Percentiles rank a stretch among this genome's conserved stretches.
Conservation (phyloP, 1,140 invertebrate species). For the Eumeta japonica region DNA sequence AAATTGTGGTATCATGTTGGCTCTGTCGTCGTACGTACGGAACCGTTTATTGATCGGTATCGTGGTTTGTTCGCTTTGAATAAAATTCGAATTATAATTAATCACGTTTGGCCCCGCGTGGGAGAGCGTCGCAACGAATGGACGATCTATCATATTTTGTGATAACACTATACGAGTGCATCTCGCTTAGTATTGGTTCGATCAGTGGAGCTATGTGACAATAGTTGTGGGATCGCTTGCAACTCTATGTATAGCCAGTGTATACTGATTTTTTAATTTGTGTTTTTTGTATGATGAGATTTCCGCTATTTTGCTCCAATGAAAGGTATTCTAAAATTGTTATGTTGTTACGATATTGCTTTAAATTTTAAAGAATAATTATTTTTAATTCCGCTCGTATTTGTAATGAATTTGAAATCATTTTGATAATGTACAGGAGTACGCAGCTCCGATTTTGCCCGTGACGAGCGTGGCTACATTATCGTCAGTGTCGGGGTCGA, state of each 20-base stretch:
- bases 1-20: conserved; percentile 53
- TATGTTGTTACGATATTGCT: too few relatives aligned
- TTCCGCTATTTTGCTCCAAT: too few relatives aligned
- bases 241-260: too few relatives aligned
- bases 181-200: conserved; percentile 41
- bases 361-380: too few relatives aligned
- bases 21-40: conserved; percentile 49
- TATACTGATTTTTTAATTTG: too few relatives aligned
- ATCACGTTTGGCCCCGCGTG: conserved; percentile 49
- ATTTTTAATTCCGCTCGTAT: too few relatives aligned
- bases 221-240: too few relatives aligned
- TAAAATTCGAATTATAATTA: conserved; percentile 59
- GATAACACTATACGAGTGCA: conserved; percentile 50
- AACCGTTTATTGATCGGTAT: conserved; percentile 58
- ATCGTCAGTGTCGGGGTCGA: conserved; percentile 22
- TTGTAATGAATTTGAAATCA: too few relatives aligned
- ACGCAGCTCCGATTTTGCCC: too few relatives aligned
- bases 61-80: conserved; percentile 53
- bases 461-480: conserved; percentile 19
- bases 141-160: conserved; percentile 56
- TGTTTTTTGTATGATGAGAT: too few relatives aligned
- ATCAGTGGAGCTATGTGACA: conserved; percentile 39
- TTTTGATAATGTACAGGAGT: too few relatives aligned
- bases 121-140: conserved; percentile 43
- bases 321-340: too few relatives aligned